Base-by-base conservation (phyloP, 2,113 vertebrate species). In the Antigone vipio region DNA sequence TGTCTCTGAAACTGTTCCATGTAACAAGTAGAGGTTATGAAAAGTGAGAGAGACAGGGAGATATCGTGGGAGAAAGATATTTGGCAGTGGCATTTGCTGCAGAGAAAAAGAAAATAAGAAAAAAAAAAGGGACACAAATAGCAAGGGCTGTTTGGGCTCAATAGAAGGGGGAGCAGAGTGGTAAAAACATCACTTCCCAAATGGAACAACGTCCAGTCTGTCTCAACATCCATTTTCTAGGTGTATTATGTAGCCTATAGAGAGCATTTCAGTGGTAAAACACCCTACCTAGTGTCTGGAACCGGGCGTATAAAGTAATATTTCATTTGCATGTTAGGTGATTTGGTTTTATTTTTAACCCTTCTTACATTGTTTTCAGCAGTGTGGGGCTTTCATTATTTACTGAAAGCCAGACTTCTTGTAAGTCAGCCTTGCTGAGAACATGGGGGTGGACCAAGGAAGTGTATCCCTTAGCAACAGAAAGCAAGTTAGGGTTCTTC, bases 311-410 rank as follows among this genome's bases (percentile, higher is more conserved):
- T 45, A 63, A 93, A 90, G 38, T 63, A 92, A 55, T 58, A 29
- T 18, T 52, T 74, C 26, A 91, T 95, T 95, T 95, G 32, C 32
- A 62, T 87, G 68, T 89, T 76, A 59, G 85, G 97, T 82, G 34
- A 42, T 92, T 93, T 95, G 49, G 35, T 85, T 96, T 94, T 14
- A 75, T 62, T 94, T 95, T 94, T 95, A 92, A 92, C 77, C 56
- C 71, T 86, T 92, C 72, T 69, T 89, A 52, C 15, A 52, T 84
- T 89, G 91, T 94, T 97, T 96, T 81, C 56, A 85, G 50, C 55
- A 60, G 59, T 53, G 56, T 30, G 35, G 68, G 45, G 83, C 74
- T 95, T 95, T 83, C 82, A 15, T 63, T 90, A 68, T 35, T 77
- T 95, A 64, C 49, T 58, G 63, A 87, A 94, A 96, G 82, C 21